Conservation (phyloP, 2,888 invertebrate genomes). For the Itoplectis maculator region DNA sequence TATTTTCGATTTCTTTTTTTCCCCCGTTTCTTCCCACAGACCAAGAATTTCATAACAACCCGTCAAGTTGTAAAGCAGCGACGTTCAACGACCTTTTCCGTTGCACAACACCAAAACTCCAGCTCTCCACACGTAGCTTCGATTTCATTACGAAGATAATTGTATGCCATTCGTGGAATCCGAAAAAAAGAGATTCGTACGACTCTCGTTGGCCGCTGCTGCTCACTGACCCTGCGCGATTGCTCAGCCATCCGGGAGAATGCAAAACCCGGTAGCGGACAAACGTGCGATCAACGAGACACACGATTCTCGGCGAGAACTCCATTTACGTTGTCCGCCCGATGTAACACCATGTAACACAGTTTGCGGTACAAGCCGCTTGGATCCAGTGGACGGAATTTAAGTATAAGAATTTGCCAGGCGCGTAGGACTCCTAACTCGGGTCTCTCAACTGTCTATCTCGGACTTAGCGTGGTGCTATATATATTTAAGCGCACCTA, state of each 20-base stretch:
- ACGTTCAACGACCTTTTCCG: neutral
- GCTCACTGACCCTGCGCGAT: neutral
- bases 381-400: constrained; percentile 2
- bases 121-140: neutral
- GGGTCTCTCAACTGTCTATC: constrained; percentile 23
- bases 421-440: constrained; percentile 24
- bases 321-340: constrained; percentile 6
- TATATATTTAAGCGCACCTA: constrained; percentile 24
- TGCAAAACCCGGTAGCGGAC: constrained; percentile 12
- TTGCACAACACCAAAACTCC: neutral
- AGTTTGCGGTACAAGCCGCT: constrained; percentile 12
- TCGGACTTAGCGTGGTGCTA: neutral
- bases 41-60: too few relatives aligned
- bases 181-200: neutral
- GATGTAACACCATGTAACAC: constrained; percentile 1
- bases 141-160: constrained; percentile 5
- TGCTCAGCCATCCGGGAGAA: neutral
- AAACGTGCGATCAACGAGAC: constrained; percentile 19
- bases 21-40: too few relatives aligned
- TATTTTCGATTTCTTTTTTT: too few relatives aligned
- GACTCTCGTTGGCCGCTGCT: neutral
- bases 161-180: neutral
- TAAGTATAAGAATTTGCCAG: constrained; percentile 27
- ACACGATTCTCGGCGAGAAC: constrained; percentile 10
- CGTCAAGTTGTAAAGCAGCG: neutral